phyloP scores from a whole-genome alignment of 2,888 invertebrate genomes.

The Trachelus iudaicus region DNA sequence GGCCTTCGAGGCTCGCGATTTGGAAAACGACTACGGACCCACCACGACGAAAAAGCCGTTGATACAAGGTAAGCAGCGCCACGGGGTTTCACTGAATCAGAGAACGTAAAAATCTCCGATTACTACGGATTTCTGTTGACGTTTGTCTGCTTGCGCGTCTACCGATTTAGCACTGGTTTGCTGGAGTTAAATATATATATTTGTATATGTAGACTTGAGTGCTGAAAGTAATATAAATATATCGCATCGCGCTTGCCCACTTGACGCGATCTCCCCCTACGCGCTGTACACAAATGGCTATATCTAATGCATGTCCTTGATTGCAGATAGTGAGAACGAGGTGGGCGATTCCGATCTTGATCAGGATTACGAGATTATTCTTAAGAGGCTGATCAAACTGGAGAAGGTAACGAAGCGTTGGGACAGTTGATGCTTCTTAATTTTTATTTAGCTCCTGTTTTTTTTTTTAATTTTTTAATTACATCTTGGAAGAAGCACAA shows the following conservation, averaged over 20 bases:
- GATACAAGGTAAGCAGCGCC: neutral
- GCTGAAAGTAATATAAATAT: neutral
- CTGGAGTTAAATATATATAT: constrained; percentile 16
- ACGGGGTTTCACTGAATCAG: neutral
- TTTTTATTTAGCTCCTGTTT: neutral
- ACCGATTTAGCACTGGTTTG: constrained; percentile 19
- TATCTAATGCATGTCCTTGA: constrained; percentile 8
- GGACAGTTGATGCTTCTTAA: neutral
- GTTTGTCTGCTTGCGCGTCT: neutral
- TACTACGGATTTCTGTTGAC: neutral
- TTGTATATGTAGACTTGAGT: neutral
- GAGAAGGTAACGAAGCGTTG: constrained; percentile 49
- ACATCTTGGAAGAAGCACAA: neutral
- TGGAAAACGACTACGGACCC: constrained; percentile 59
- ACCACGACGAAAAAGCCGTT: constrained; percentile 37
- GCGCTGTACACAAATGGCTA: neutral
- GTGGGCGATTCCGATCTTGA: constrained; percentile 51
- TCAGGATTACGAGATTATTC: constrained; percentile 54
- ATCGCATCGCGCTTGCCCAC: neutral
- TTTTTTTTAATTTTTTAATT: neutral
- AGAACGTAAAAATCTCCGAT: neutral
- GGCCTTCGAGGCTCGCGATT: constrained; percentile 72
- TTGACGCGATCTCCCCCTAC: neutral
- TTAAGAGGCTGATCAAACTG: constrained; percentile 56
- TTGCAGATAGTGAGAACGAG: constrained; percentile 58